Conservation (phyloP, 2,888 invertebrate species). For the Oxyteleia sp. region DNA sequence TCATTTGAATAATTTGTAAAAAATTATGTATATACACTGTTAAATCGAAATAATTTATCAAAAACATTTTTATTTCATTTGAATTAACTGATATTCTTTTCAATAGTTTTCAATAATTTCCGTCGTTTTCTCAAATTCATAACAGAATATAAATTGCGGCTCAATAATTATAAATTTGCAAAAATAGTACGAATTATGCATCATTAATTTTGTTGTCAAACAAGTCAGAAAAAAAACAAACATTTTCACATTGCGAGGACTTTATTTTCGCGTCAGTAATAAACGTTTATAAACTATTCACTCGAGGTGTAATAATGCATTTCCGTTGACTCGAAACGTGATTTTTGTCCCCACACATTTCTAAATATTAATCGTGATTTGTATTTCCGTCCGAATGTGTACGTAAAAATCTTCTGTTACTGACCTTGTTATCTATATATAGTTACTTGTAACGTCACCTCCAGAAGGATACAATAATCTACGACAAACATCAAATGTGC, state of each 20-base stretch:
- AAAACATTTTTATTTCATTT: too few relatives aligned
- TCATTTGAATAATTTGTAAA: too few relatives aligned
- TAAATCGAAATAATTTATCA: too few relatives aligned
- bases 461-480: conserved; percentile 41
- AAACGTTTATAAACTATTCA: not conserved
- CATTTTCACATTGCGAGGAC: not conserved
- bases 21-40: too few relatives aligned
- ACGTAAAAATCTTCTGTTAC: conserved; percentile 63
- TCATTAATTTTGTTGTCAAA: too few relatives aligned
- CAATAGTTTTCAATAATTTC: too few relatives aligned
- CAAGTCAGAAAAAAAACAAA: too few relatives aligned
- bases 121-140: too few relatives aligned
- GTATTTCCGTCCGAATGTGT: conserved; percentile 46
- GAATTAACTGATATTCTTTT: too few relatives aligned
- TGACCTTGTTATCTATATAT: conserved; percentile 70
- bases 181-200: too few relatives aligned
- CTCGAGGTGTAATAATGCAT: not conserved
- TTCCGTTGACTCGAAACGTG: conserved; percentile 23
- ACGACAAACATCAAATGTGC: conserved; percentile 14
- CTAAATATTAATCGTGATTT: conserved; percentile 33
- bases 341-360: conserved; percentile 25
- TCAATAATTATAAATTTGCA: too few relatives aligned
- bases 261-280: conserved; percentile 1
- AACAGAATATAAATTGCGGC: too few relatives aligned
- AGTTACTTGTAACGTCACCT: conserved; percentile 38